Evolutionary conservation across 2,797 vertebrate genomes (phyloP).

Genomic region (Balearica regulorum): DNA sequence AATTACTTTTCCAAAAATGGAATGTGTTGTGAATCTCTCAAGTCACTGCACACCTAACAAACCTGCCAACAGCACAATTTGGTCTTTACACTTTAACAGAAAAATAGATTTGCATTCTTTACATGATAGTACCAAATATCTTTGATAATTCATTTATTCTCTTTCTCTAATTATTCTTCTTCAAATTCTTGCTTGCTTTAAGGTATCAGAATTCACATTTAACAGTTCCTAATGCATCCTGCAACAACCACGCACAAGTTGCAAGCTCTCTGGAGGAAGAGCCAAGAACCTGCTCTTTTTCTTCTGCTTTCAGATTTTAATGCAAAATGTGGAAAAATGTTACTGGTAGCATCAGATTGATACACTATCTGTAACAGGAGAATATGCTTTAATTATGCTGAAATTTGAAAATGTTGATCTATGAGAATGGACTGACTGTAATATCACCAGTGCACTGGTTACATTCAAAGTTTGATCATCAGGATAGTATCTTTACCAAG

Average conservation of each 20-base stretch:
- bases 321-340: neutral
- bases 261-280: neutral
- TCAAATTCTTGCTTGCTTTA: neutral
- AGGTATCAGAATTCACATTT: neutral
- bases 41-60: neutral
- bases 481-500: neutral
- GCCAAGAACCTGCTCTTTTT: neutral
- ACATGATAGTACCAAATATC: neutral
- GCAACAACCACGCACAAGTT: neutral
- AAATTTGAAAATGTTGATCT: neutral
- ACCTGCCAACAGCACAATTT: neutral
- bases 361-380: neutral
- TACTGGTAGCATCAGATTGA: neutral
- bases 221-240: neutral
- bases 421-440: neutral
- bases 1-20: neutral
- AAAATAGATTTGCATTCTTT: neutral
- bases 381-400: neutral
- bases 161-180: neutral
- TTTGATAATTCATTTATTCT: neutral
- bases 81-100: neutral
- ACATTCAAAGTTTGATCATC: neutral
- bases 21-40: fast-evolving
- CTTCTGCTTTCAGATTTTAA: neutral
- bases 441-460: neutral